These are phyloP conservation scores for Rhagoletis zephyria DNA, from an alignment of 1,140 invertebrate genomes.

Conservation along the genomic window DNA sequence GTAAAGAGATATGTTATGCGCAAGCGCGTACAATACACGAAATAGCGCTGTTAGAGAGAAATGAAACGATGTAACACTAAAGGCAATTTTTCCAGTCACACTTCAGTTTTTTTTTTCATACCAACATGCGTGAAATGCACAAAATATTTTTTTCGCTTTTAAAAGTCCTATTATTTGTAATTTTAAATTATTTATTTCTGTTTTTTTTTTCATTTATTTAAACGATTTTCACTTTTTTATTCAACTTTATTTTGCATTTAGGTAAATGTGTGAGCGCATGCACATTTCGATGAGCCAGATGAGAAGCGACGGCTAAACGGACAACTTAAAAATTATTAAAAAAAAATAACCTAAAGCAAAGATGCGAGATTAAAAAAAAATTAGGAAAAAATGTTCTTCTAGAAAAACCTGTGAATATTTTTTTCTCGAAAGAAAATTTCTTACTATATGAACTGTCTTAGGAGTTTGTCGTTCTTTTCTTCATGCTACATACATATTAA, in stretches of 20 bases:
- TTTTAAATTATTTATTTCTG: neutral
- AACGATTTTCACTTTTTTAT: neutral
- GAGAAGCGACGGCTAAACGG: slow-evolving; percentile 7
- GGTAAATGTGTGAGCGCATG: slow-evolving; percentile 36
- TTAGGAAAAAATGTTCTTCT: too few relatives aligned
- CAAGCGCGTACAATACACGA: neutral
- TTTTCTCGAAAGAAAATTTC: too few relatives aligned
- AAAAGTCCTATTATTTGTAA: neutral
- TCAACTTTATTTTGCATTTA: neutral
- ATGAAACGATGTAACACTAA: neutral
- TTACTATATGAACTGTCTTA: too few relatives aligned
- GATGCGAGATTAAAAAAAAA: neutral
- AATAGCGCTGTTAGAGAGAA: neutral
- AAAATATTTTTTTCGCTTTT: slow-evolving; percentile 23
- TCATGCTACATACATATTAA: too few relatives aligned
- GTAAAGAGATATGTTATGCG: too few relatives aligned
- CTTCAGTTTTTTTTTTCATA: neutral
- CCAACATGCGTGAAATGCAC: slow-evolving; percentile 13
- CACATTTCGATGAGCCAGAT: slow-evolving; percentile 33
- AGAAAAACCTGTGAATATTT: too few relatives aligned
- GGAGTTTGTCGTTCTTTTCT: too few relatives aligned
- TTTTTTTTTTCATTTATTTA: neutral
- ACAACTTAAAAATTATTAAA: neutral
- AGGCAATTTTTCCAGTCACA: neutral
- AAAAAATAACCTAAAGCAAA: neutral